These are phyloP conservation scores for Lasius platythorax DNA, from an alignment of 2,888 invertebrate species.

Conservation along the genomic window DNA sequence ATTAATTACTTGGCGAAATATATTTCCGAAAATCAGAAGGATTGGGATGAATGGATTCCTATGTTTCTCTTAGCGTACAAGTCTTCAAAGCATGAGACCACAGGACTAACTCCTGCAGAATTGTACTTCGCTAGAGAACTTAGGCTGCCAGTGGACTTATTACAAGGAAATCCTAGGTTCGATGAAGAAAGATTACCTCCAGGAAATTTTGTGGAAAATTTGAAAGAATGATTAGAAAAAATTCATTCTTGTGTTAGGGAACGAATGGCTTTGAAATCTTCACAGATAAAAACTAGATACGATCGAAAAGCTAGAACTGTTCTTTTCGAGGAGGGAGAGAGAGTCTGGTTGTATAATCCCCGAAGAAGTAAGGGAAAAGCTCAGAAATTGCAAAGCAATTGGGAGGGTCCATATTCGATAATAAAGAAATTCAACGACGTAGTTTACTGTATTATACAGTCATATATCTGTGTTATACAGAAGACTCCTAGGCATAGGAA, in stretches of 20 bases:
- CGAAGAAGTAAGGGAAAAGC: neutral
- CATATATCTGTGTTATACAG: too few species aligned
- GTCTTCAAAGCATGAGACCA: neutral
- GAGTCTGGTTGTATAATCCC: too few species aligned
- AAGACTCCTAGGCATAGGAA: neutral
- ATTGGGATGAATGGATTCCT: neutral
- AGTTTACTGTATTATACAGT: neutral
- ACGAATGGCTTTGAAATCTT: neutral
- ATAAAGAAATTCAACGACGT: neutral
- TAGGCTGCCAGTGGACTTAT: neutral
- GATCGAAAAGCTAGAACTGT: neutral
- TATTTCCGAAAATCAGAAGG: neutral
- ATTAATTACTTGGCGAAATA: too few species aligned
- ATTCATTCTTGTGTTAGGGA: neutral
- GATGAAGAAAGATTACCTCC: too few species aligned
- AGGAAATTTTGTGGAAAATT: too few species aligned
- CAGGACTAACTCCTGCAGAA: neutral
- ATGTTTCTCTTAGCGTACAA: neutral
- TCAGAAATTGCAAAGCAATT: neutral
- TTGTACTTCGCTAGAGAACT: neutral
- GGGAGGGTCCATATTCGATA: neutral
- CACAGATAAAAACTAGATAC: neutral
- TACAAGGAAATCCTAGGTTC: too few species aligned
- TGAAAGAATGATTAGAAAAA: neutral
- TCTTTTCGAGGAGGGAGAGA: neutral